Percentiles rank a stretch among this genome's conserved stretches.
Conservation (phyloP, 2,888 invertebrate genomes). For the Xiphydria camelus region DNA sequence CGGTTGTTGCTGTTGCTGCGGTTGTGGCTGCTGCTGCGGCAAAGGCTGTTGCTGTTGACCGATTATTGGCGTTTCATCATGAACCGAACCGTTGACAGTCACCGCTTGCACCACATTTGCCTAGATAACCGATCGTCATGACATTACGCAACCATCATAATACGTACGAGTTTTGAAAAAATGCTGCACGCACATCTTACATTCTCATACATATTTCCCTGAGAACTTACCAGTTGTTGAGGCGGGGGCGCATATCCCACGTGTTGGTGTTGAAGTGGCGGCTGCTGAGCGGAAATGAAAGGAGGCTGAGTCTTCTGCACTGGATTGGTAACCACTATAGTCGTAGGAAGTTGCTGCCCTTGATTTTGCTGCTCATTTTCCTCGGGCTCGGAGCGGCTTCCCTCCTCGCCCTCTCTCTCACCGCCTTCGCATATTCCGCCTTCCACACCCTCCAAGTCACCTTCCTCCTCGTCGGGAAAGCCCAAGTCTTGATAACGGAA, state of each 20-base stretch:
- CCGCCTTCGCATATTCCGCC: slow-evolving; percentile 39
- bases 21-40: slow-evolving; percentile 33
- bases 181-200: background rate
- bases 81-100: slow-evolving; percentile 52
- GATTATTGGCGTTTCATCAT: slow-evolving; percentile 51
- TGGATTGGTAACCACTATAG: slow-evolving; percentile 32
- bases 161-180: background rate
- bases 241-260: slow-evolving; percentile 35
- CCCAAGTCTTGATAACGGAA: slow-evolving; percentile 87
- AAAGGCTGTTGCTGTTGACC: slow-evolving; percentile 43
- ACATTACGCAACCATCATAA: no score
- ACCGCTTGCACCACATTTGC: slow-evolving; percentile 51
- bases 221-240: slow-evolving; percentile 40
- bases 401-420: slow-evolving; percentile 64
- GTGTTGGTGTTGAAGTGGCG: slow-evolving; percentile 31
- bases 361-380: slow-evolving; percentile 62
- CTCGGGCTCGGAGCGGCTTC: slow-evolving; percentile 68
- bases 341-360: slow-evolving; percentile 38
- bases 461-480: slow-evolving; percentile 52
- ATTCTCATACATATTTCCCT: background rate
- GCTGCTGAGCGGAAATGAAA: slow-evolving; percentile 26
- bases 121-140: no score
- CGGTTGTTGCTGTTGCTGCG: slow-evolving; percentile 28
- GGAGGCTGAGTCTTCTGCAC: slow-evolving; percentile 32
- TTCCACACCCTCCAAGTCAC: slow-evolving; percentile 44